Evolutionary conservation across 2,797 vertebrate genomes (phyloP), one percentile per base, ranked within the genome.

Genomic region (Mormyrus proboscirostris): DNA sequence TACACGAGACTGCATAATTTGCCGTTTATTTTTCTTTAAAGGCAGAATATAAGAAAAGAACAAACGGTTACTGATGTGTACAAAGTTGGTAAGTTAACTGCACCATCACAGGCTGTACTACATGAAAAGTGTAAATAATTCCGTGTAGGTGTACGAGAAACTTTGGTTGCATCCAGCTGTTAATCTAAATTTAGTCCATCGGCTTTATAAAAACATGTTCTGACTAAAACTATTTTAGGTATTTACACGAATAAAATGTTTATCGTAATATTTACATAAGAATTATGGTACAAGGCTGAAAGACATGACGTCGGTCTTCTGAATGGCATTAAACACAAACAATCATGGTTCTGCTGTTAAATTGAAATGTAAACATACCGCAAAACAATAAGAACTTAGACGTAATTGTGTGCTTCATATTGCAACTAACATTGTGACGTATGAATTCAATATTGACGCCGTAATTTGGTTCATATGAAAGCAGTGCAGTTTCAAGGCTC

Each of bases 231-330:
- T 84, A 49, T 86, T 88, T 59, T 55, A 53, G 79, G 76, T 94
- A 95, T 93, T 92, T 92, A 96, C 93, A 93, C 92, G 92, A 94
- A 92, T 93, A 93, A 93, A 94, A 93, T 87, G 91, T 62, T 90
- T 93, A 94, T 93, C 92, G 92, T 84, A 76, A 92, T 96, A 96
- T 96, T 96, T 96, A 96, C 95, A 96, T 49, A 88, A 88, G 25
- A 29, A 86, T 65, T 65, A 88, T 89, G 50, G 88, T 86, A 85
- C 82, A 51, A 85, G 49, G 10, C 82, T 50, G 7, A 50, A 85
- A 73, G 10, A 50, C 82, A 90, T 89, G 29, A 33, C 29, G 88
- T 89, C 91, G 92, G 65, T 69, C 69, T 73, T 38, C 69, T 73
- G 69, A 83, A 91, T 91, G 91, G 62, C 91, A 86, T 89, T 93